Evolutionary conservation across 2,888 invertebrate species (phyloP), one percentile per base, ranked within the genome.

Genomic region (Cacoxenus indagator): DNA sequence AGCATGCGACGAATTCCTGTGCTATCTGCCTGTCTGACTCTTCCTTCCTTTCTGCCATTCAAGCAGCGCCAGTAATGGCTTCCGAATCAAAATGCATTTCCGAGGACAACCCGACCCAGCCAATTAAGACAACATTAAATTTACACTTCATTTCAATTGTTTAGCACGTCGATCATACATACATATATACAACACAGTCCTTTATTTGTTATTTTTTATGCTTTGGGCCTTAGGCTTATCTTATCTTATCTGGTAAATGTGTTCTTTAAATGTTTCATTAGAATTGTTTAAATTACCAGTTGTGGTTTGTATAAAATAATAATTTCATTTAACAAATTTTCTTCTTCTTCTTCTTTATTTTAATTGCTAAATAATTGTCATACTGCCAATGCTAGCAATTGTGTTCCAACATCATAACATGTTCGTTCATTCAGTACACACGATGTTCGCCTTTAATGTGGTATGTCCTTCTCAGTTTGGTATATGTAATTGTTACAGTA

Each of bases 161-260:
- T 83, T 78, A 80, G 80, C 82, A 82, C 76, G 76, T 73, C 75
- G 78, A 75, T 82, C 80, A 83, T 74, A 82, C 78, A 83, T 73
- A 62, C 70, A 83, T 73, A 57, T 57, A 67, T n/a, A n/a, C n/a
- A n/a, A n/a, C n/a, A n/a, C 37, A 55, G 70, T 70, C 69, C 69
- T 66, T 69, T 71, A 78, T 69, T 51, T 37, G 26, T 55, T 57
- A 48, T 62, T 65, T 48, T 67, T 65, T 70, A 55, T 27, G 27
- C 55, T 55, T 55, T 55, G 55, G 17, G 57, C 55, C 27, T 55
- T 55, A 27, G 17, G 57, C 57, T 57, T 57, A 57, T 17, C 27
- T 57, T 9, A 29, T 26, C 37, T 54, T 6, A 22, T 29, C 29
- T 62, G 19, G 61, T 64, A 73, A 64, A 68, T 73, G 71, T 81